A percentile compares a stretch with the other conserved stretches of the same genome.
phyloP scores from a whole-genome alignment of 2,888 invertebrate genomes.

The Flexamia atlantica region DNA sequence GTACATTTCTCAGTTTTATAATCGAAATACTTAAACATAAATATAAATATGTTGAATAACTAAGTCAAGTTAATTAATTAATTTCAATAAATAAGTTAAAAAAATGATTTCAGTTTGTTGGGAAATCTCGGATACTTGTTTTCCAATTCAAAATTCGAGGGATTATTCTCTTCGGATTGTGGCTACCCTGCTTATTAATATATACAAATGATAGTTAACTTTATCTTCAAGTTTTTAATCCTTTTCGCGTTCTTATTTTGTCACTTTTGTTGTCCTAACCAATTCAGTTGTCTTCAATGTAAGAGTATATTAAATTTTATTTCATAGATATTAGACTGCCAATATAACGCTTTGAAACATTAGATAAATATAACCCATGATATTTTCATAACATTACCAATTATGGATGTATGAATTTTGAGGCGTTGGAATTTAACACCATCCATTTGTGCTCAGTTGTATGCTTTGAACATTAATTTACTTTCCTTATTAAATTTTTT shows the following conservation, averaged over 20 bases:
- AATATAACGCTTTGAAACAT: slow-evolving; percentile 51
- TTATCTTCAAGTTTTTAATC: neutral
- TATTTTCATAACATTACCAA: slow-evolving; percentile 67
- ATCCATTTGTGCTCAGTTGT: slow-evolving; percentile 64
- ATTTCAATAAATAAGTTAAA: too few relatives aligned
- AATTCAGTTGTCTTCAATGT: slow-evolving; percentile 34
- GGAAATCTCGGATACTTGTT: too few relatives aligned
- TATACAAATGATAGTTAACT: slow-evolving; percentile 21
- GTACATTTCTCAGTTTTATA: too few relatives aligned
- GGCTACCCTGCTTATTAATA: neutral
- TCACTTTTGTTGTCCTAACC: slow-evolving; percentile 14
- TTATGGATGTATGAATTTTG: slow-evolving; percentile 69
- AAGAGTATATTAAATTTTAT: slow-evolving; percentile 1
- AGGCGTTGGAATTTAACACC: slow-evolving; percentile 68
- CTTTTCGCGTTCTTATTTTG: slow-evolving; percentile 20
- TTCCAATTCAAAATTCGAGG: too few relatives aligned
- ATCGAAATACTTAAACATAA: too few relatives aligned
- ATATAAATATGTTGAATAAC: too few relatives aligned
- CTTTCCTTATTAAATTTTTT: slow-evolving; percentile 14
- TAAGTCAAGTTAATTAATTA: too few relatives aligned
- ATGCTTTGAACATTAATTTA: slow-evolving; percentile 40
- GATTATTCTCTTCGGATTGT: too few relatives aligned
- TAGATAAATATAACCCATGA: slow-evolving; percentile 44
- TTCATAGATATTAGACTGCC: slow-evolving; percentile 25
- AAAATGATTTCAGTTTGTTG: too few relatives aligned